Conservation (phyloP, 1,140 invertebrate species). For the Diabrotica undecimpunctata region DNA sequence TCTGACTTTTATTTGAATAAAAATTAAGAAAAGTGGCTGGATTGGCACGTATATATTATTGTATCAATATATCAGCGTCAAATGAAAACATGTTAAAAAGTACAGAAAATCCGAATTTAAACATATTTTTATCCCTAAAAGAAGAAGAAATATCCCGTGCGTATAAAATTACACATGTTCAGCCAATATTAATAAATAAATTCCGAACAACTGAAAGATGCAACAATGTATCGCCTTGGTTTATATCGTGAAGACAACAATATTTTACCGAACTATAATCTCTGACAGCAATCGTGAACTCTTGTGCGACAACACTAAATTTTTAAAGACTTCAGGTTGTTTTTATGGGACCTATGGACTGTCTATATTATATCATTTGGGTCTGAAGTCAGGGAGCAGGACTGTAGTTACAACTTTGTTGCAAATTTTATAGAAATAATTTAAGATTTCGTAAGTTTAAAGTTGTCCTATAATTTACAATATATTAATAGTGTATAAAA, state of each 20-base stretch:
- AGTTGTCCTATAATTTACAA: too few relatives aligned
- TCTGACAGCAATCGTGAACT: conserved; percentile 9
- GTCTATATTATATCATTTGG: conserved; percentile 11
- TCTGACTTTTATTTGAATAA: too few relatives aligned
- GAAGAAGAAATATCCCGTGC: not conserved
- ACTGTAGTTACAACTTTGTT: not conserved
- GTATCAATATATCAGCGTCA: too few relatives aligned
- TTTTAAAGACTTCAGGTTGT: conserved; percentile 3
- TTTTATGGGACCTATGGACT: conserved; percentile 5
- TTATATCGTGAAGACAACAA: conserved; percentile 4
- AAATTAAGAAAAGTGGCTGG: too few relatives aligned
- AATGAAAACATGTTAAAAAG: too few relatives aligned
- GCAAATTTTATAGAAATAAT: too few relatives aligned
- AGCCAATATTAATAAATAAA: conserved; percentile 12
- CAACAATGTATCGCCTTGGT: conserved; percentile 4
- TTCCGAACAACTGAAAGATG: conserved; percentile 6
- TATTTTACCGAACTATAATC: conserved; percentile 11
- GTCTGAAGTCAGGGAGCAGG: not conserved
- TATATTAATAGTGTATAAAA: too few relatives aligned
- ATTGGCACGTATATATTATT: too few relatives aligned
- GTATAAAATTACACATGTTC: conserved; percentile 9
- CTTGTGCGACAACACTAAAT: conserved; percentile 12
- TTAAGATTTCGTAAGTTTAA: too few relatives aligned
- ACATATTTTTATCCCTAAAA: not conserved
- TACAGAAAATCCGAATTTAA: too few relatives aligned